Percentiles rank a stretch among this genome's conserved stretches.
These are phyloP conservation scores for Ceyx margarethae DNA, from an alignment of 2,113 vertebrate genomes.

Conservation along the genomic window DNA sequence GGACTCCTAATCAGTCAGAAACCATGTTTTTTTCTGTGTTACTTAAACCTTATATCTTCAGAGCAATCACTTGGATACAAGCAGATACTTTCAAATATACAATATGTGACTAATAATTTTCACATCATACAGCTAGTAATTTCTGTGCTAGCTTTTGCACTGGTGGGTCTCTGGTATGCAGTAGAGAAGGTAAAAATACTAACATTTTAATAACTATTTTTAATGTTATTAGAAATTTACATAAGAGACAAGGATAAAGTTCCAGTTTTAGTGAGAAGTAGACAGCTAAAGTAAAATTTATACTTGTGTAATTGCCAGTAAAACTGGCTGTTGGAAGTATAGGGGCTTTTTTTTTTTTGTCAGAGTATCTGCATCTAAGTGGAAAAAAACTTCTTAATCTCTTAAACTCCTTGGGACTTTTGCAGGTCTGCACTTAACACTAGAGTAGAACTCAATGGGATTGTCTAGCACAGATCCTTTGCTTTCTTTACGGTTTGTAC, in stretches of 20 bases:
- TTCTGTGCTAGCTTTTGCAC: slow-evolving; percentile 43
- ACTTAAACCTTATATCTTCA: slow-evolving; percentile 18
- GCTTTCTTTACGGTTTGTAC: slow-evolving; percentile 1
- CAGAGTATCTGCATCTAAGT: background rate
- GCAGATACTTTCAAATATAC: slow-evolving; percentile 31
- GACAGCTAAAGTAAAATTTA: background rate
- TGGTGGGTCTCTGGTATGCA: slow-evolving; percentile 38
- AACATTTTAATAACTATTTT: slow-evolving; percentile 42
- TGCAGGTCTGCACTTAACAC: background rate
- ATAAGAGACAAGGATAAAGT: background rate
- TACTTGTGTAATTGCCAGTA: background rate
- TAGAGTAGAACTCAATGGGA: background rate
- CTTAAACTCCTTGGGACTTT: background rate
- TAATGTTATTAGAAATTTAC: background rate
- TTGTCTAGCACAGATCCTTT: background rate
- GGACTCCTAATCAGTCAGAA: background rate
- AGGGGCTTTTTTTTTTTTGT: background rate
- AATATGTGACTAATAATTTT: background rate
- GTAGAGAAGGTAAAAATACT: slow-evolving; percentile 44
- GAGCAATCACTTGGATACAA: slow-evolving; percentile 1
- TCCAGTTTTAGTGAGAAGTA: background rate
- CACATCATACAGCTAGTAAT: slow-evolving; percentile 5
- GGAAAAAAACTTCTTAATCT: background rate
- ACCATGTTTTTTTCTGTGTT: background rate
- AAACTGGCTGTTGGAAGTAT: background rate